Conservation (phyloP, 2,113 vertebrate species). For the Clarias magur region DNA sequence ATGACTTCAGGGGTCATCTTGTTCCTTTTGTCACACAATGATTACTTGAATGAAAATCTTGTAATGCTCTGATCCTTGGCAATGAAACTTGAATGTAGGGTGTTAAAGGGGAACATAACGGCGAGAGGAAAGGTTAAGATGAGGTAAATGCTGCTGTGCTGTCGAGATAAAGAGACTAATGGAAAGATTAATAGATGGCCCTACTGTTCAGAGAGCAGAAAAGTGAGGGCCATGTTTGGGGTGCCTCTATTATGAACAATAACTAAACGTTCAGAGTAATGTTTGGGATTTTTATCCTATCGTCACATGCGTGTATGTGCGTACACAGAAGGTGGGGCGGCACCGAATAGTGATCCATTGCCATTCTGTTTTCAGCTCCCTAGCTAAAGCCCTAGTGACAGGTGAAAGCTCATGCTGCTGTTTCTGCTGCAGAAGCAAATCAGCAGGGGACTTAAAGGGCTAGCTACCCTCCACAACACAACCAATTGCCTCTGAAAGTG, state of each 20-base stretch:
- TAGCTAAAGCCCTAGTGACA: conserved; percentile 41
- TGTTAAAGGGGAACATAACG: conserved; percentile 26
- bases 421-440: conserved; percentile 38
- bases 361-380: conserved; percentile 44
- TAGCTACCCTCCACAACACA: not conserved
- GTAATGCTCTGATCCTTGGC: conserved; percentile 7
- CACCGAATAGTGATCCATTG: conserved; percentile 48
- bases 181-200: not conserved
- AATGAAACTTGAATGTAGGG: conserved; percentile 4
- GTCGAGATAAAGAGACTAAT: conserved; percentile 8
- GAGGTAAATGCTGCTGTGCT: conserved; percentile 12
- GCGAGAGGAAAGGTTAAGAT: conserved; percentile 8
- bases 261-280: conserved; percentile 49
- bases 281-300: conserved; percentile 19
- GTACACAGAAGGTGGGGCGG: conserved; percentile 7
- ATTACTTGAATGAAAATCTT: conserved; percentile 39
- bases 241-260: conserved; percentile 27
- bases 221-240: conserved; percentile 27
- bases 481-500: not conserved
- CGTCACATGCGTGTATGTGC: conserved; percentile 10
- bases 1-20: conserved; percentile 45
- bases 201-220: not conserved
- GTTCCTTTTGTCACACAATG: conserved; percentile 41
- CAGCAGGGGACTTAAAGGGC: conserved; percentile 32
- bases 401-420: conserved; percentile 39